phyloP scores from a whole-genome alignment of 2,113 vertebrate species.

The Nothocercus julius region DNA sequence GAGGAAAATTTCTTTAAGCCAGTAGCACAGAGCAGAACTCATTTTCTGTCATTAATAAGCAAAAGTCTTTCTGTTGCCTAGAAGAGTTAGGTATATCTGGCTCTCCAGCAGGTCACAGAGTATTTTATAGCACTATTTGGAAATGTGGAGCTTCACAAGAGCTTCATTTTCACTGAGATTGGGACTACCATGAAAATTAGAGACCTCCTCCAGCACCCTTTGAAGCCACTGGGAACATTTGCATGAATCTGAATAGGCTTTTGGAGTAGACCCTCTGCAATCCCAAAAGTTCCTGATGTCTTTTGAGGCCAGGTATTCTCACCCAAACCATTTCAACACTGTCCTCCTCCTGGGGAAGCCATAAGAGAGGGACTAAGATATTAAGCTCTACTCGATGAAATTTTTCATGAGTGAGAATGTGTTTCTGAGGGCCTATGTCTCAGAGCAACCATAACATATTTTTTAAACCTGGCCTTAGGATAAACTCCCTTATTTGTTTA shows the following conservation, averaged over 20 bases:
- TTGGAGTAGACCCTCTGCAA: not conserved
- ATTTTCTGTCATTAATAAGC: not conserved
- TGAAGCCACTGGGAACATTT: not conserved
- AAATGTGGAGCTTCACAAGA: not conserved
- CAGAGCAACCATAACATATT: not conserved
- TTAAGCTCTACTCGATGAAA: not conserved
- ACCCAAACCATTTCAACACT: not conserved
- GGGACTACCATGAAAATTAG: not conserved
- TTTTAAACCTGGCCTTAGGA: not conserved
- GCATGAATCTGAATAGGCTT: not conserved
- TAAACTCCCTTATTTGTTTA: not conserved
- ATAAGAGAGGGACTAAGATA: not conserved
- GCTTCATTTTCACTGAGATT: not conserved
- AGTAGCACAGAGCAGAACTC: not conserved
- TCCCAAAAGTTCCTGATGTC: not conserved
- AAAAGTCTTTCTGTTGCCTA: not conserved
- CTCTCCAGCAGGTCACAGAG: not conserved
- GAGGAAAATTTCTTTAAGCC: not conserved
- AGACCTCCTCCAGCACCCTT: not conserved
- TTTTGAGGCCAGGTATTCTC: not conserved
- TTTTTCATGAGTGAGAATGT: not conserved
- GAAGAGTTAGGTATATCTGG: not conserved
- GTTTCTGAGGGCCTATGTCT: not conserved
- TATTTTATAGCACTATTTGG: not conserved
- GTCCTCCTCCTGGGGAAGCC: not conserved